Conservation (phyloP, 1,140 invertebrate species). For the Cecropterus lyciades region DNA sequence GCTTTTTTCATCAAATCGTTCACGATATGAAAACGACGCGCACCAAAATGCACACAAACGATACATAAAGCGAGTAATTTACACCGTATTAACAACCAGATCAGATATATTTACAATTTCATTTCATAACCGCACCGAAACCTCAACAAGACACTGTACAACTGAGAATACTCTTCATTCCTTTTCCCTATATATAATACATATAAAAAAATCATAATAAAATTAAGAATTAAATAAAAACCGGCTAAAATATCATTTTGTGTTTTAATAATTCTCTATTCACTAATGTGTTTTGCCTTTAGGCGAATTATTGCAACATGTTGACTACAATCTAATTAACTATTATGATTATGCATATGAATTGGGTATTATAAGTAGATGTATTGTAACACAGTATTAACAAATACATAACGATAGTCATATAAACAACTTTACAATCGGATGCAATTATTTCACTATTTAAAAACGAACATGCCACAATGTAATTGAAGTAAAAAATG, state of each 20-base stretch:
- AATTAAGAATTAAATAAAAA: conserved; percentile 66
- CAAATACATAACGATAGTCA: conserved; percentile 10
- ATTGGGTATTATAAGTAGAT: conserved; percentile 48
- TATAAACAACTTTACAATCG: not conserved
- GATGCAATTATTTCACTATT: no score
- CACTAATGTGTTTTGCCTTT: conserved; percentile 61
- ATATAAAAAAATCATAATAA: conserved; percentile 58
- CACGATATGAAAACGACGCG: not conserved
- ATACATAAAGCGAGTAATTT: conserved; percentile 60
- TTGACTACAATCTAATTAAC: conserved; percentile 65
- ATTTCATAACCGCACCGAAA: conserved; percentile 36
- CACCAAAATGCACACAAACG: conserved; percentile 41
- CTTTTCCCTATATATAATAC: conserved; percentile 41
- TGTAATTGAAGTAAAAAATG: no score
- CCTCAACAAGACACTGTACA: conserved; percentile 32
- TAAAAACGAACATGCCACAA: no score
- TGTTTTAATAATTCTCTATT: conserved; percentile 53
- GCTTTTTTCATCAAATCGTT: not conserved
- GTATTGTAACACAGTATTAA: conserved; percentile 23
- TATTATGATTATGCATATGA: conserved; percentile 68
- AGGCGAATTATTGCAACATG: conserved; percentile 78
- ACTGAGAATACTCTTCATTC: conserved; percentile 44
- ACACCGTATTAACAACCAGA: conserved; percentile 71
- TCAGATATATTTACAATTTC: conserved; percentile 64
- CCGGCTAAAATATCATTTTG: conserved; percentile 58